Evolutionary conservation across 2,113 vertebrate genomes (phyloP).

Genomic region (Oreocharis arfaki): DNA sequence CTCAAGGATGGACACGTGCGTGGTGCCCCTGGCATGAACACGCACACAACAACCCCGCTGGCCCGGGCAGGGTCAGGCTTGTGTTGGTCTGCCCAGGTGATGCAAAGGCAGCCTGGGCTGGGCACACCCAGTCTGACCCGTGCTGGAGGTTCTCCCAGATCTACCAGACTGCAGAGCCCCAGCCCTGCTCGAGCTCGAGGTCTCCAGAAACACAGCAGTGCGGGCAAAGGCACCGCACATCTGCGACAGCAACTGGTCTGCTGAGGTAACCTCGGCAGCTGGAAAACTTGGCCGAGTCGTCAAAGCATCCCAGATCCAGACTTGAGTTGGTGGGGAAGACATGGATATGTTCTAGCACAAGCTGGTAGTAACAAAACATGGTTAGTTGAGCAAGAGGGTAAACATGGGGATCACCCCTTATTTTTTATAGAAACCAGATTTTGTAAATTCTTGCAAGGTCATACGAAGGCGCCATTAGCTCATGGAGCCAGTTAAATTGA

Average conservation of each 20-base stretch:
- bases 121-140: neutral
- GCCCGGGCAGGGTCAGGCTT: neutral
- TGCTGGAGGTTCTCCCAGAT: neutral
- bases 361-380: neutral
- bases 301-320: neutral
- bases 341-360: neutral
- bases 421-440: constrained; percentile 39
- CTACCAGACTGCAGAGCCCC: neutral
- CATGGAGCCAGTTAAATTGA: constrained; percentile 6
- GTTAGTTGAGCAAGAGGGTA: neutral
- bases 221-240: neutral
- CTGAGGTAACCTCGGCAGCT: neutral
- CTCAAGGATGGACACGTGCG: fast-evolving
- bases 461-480: neutral
- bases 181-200: fast-evolving
- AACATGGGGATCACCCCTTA: neutral
- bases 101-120: neutral
- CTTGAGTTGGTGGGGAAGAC: neutral
- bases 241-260: neutral
- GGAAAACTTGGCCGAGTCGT: neutral
- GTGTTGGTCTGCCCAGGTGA: neutral
- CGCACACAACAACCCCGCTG: fast-evolving
- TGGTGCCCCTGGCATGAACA: neutral
- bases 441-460: constrained; percentile 26
- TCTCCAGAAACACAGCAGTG: neutral